A percentile compares a stretch with the other conserved stretches of the same genome.
Conservation (phyloP, 2,113 vertebrate genomes). For the Narcine bancroftii region DNA sequence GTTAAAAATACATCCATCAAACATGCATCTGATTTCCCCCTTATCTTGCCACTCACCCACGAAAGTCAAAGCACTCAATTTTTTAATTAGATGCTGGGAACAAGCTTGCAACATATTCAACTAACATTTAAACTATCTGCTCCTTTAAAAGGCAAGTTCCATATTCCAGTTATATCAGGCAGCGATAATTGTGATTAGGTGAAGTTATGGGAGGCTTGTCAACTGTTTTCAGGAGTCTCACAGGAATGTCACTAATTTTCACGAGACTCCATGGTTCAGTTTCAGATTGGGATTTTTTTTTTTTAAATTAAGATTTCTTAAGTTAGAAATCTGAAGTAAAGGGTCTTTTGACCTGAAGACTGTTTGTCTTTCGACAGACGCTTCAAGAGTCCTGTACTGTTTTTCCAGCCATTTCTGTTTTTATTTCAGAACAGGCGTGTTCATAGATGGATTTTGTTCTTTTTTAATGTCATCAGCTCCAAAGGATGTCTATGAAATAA, state of each 20-base stretch:
- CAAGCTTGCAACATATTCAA: not conserved
- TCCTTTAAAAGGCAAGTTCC: not conserved
- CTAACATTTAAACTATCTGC: not conserved
- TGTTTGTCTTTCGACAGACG: too few species aligned
- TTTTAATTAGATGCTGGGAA: not conserved
- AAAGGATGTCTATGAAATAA: not conserved
- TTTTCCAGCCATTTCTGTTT: too few species aligned
- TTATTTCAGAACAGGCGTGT: not conserved
- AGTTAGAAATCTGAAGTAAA: too few species aligned
- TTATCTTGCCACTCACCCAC: too few species aligned
- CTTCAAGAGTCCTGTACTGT: too few species aligned
- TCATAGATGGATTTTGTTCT: not conserved
- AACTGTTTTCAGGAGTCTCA: not conserved
- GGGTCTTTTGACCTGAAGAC: too few species aligned
- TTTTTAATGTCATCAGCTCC: not conserved
- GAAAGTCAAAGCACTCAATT: not conserved
- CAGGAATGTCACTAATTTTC: not conserved
- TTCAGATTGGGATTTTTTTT: not conserved
- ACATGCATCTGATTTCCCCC: too few species aligned
- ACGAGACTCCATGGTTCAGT: not conserved
- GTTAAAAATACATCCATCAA: not conserved
- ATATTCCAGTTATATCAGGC: not conserved
- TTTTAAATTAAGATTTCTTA: too few species aligned
- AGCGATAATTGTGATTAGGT: not conserved
- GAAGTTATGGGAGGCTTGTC: not conserved